Evolutionary conservation across 2,888 invertebrate species (phyloP), one percentile per base, ranked within the genome.

Genomic region (Cerastoderma edule): DNA sequence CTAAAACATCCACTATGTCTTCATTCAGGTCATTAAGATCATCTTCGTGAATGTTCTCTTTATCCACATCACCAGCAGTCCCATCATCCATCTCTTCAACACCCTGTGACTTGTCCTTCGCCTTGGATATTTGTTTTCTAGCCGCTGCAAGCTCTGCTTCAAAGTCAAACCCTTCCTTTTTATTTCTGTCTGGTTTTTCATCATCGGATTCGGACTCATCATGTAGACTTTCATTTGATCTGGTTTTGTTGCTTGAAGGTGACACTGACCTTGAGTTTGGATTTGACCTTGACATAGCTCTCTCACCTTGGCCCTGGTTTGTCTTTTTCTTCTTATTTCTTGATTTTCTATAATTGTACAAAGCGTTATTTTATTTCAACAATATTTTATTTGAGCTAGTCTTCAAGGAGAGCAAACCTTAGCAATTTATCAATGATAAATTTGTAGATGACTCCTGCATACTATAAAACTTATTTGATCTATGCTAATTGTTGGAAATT

Each of bases 1-100:
- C 39, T 13, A 67, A 66, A 10, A 81, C 65, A 70, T 81, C 81
- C n/a, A 81, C 70, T 39, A 81, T 60, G 2, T 75, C 69, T 22
- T 75, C 64, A 33, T 72, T 72, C 19, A 81, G 50, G 32, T 81
- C 81, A 30, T 69, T 35, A 69, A 77, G 74, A 13, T 75, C 75
- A 24, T 64, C 65, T 19, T 44, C 19, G 8, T 53, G 13, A 2
- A 24, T 54, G 53, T 56, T 73, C 13, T 64, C 73, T 48, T 67
- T 71, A 27, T 78, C 78, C 10, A 54, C 30, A 13, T 50, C 72
- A 19, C 56, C 57, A 19, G 27, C 68, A 46, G n/a, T 44, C 30
- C 54, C 4, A 27, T 69, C 72, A 22, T 33, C 53, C 33, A 63
- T 33, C 22, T 67, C 66, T 10, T 22, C 46, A 16, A 65, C 57